phyloP scores from a whole-genome alignment of 2,797 vertebrate genomes.

The Nyctibius grandis region DNA sequence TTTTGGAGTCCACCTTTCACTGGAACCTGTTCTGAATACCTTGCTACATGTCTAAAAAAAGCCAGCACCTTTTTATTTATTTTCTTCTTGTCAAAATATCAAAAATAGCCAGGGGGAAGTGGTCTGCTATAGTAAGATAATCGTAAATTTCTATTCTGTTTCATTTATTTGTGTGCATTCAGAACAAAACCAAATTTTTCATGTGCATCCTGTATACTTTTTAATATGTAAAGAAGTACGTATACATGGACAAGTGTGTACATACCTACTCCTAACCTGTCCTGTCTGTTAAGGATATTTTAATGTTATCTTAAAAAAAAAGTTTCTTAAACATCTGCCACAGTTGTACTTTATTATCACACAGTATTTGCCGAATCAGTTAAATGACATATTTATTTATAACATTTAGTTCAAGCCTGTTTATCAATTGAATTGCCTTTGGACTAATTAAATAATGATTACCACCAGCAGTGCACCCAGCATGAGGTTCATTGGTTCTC shows the following conservation, averaged over 20 bases:
- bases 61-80: not conserved
- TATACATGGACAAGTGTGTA: rapidly evolving
- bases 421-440: not conserved
- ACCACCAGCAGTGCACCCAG: not conserved
- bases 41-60: not conserved
- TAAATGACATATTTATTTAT: not conserved
- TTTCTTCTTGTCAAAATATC: not conserved
- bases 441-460: not conserved
- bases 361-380: not conserved
- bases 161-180: not conserved
- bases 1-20: not conserved
- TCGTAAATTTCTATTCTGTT: not conserved
- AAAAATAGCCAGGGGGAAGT: not conserved
- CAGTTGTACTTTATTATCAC: not conserved
- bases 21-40: not conserved
- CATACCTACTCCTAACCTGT: rapidly evolving
- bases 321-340: not conserved
- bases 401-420: not conserved
- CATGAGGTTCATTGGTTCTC: not conserved
- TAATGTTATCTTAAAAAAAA: not conserved
- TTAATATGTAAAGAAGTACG: not conserved
- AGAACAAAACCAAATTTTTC: not conserved
- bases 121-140: not conserved
- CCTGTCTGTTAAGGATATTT: not conserved
- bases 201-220: not conserved